phyloP scores from a whole-genome alignment of 92 coral and sea anemone species.

The Paragorgia papillata region DNA sequence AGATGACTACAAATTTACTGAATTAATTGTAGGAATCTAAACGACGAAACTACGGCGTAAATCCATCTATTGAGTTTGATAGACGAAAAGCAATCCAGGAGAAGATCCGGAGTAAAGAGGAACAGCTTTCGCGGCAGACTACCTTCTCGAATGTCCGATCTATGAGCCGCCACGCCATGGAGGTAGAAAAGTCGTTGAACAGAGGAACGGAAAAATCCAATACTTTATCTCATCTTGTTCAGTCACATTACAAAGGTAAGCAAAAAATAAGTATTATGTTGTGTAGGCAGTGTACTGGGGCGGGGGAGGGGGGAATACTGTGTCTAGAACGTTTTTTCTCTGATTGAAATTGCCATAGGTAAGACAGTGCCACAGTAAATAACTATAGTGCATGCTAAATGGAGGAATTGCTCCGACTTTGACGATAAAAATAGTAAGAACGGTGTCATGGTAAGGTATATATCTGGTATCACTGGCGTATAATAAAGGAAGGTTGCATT shows the following conservation, averaged over 20 bases:
- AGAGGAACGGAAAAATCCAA: constrained; percentile 79
- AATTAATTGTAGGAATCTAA: constrained; percentile 65
- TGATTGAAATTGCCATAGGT: too few relatives aligned
- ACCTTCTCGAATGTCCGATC: constrained; percentile 81
- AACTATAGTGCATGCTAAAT: too few relatives aligned
- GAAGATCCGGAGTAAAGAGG: constrained; percentile 71
- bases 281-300: too few relatives aligned
- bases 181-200: constrained; percentile 91
- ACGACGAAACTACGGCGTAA: constrained; percentile 70
- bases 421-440: too few relatives aligned
- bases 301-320: too few relatives aligned
- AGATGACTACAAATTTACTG: neutral
- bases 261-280: neutral
- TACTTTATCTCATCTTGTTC: constrained; percentile 78
- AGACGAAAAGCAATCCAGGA: constrained; percentile 67
- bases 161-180: constrained; percentile 93
- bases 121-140: constrained; percentile 67
- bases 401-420: too few relatives aligned
- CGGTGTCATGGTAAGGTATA: too few relatives aligned
- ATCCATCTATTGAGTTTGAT: constrained; percentile 72
- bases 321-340: too few relatives aligned
- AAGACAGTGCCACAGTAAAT: too few relatives aligned
- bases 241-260: constrained; percentile 50
- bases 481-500: too few relatives aligned
- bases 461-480: too few relatives aligned